phyloP scores from a whole-genome alignment of 2,888 invertebrate species.

The Pemphredon lugubris region DNA sequence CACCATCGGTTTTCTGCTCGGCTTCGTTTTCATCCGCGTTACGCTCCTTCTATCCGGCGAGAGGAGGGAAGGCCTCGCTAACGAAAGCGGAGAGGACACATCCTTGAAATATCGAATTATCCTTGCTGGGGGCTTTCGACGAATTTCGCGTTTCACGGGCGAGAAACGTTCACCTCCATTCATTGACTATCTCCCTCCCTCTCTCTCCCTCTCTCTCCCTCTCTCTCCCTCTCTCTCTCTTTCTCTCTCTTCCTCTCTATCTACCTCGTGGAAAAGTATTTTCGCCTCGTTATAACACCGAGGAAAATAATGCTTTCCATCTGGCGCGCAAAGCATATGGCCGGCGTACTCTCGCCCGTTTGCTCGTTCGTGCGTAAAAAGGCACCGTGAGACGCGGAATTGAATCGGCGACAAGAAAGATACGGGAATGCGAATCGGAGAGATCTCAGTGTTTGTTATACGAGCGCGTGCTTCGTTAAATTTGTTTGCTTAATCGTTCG shows the following conservation, averaged over 20 bases:
- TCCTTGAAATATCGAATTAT: conserved; percentile 34
- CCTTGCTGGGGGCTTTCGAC: conserved; percentile 2
- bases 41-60: background rate
- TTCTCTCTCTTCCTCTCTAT: too few relatives aligned
- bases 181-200: conserved; percentile 13
- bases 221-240: too few relatives aligned
- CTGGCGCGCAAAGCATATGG: conserved; percentile 27
- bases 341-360: conserved; percentile 30
- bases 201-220: too few relatives aligned
- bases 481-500: too few relatives aligned
- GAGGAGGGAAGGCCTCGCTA: background rate
- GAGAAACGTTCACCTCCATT: conserved; percentile 16
- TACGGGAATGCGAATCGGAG: background rate
- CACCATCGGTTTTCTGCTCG: background rate
- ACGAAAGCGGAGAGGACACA: background rate
- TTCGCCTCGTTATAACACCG: conserved; percentile 31
- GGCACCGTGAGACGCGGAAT: conserved; percentile 24
- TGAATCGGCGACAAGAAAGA: conserved; percentile 46
- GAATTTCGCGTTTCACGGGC: conserved; percentile 26
- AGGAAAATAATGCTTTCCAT: conserved; percentile 54
- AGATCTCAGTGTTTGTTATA: background rate
- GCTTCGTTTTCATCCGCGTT: conserved; percentile 1
- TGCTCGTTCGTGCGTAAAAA: conserved; percentile 50
- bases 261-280: conserved; percentile 12
- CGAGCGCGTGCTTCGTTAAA: too few relatives aligned